Evolutionary conservation across 2,888 invertebrate genomes (phyloP).

Genomic region (Spisula subtruncata): DNA sequence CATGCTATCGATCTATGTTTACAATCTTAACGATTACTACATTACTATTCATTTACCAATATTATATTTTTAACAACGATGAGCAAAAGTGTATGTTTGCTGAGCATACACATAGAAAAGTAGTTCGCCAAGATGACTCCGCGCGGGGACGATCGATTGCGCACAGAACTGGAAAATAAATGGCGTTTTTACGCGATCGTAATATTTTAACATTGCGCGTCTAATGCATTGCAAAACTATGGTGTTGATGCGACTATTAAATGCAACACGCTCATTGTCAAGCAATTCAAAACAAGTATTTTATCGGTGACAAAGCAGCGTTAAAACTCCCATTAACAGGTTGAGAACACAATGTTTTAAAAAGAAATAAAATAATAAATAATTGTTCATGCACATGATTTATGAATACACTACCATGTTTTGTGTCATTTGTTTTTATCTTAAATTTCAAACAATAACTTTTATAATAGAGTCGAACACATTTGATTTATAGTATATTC

Average conservation of each 20-base stretch:
- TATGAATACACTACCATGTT: no score
- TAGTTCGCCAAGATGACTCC: constrained; percentile 45
- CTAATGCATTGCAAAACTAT: background rate
- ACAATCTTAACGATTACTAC: constrained; percentile 5
- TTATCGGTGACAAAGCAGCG: background rate
- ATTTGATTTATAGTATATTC: no score
- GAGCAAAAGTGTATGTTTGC: constrained; percentile 54
- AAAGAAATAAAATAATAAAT: no score
- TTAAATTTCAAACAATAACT: no score
- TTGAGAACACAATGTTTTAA: background rate
- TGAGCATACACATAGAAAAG: constrained; percentile 46
- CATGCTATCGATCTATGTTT: background rate
- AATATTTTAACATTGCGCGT: background rate
- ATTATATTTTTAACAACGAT: background rate
- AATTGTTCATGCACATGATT: no score
- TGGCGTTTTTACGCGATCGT: constrained; percentile 3
- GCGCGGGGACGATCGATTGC: constrained; percentile 43
- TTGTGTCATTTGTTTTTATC: no score
- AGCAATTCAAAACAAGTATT: background rate
- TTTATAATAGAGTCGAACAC: no score
- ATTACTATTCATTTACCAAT: constrained; percentile 7
- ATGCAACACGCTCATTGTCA: background rate
- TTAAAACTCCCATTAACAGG: background rate
- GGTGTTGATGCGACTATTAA: background rate
- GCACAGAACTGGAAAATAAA: constrained; percentile 39